Base-by-base conservation (phyloP, 2,797 vertebrate species). In the Buceros bicornis region DNA sequence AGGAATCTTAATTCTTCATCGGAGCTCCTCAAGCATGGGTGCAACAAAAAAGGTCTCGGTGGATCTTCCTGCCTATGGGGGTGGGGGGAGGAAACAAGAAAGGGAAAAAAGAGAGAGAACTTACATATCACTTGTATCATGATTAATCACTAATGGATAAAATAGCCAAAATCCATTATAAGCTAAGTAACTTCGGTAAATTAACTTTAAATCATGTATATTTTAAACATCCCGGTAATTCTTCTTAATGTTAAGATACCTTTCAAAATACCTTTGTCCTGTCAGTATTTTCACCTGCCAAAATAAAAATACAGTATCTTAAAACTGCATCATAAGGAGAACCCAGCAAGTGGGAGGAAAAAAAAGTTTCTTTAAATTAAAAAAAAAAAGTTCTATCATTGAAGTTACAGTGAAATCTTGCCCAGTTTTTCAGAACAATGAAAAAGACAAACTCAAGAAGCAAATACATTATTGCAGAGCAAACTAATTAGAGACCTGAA, bases 1-100 rank as follows among this genome's bases (percentile, higher is more conserved):
- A 99, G 98, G 96, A 99, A 99, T 90, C 98, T 98, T 96, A 99
- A 97, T 98, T 99, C 99, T 66, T 99, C 99, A 42, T 98, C 98
- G 6, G 98, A 95, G 92, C 97, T 99, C 93, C 98, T 98, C 98
- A 99, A 98, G 97, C 99, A 99, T 0, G 99, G 97, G 87, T 99
- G 99, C 77, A 99, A 97, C 87, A 98, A 98, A 98, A 99, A 99
- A 17, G 99, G 98, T 91, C 98, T 98, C 0, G 98, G 98, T 54
- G 98, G 98, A 92, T 99, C 99, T 96, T 99, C 99, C 79, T 98
- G 98, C 96, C 99, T 99, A 96, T 65, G 93, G 51, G 35, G 56
- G 4, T 33, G 5, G 4, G 8, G 4, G 11, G 6, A 31, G 8
- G 4, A 16, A 28, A 5, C 10, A 13, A 7, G 19, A 11, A 25